phyloP scores from a whole-genome alignment of 1,140 invertebrate genomes.

The Bombus confusus region DNA sequence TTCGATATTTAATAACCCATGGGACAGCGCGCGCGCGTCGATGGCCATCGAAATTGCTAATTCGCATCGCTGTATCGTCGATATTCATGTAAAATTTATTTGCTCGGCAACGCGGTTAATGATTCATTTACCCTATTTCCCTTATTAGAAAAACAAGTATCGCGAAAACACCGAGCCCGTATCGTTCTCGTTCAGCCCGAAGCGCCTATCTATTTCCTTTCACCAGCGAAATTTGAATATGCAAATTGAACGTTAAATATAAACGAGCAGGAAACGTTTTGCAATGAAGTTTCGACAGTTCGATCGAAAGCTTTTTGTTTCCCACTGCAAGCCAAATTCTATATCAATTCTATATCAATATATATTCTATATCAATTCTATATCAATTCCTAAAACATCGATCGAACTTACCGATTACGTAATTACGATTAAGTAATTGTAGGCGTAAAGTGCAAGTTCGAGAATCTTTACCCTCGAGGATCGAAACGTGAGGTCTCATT shows the following conservation, averaged over 20 bases:
- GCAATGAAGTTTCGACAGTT: background rate
- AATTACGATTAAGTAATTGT: too few species aligned
- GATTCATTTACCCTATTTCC: background rate
- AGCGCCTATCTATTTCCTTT: background rate
- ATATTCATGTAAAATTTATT: background rate
- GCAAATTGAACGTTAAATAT: background rate
- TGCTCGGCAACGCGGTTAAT: background rate
- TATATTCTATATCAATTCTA: too few species aligned
- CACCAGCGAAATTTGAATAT: background rate
- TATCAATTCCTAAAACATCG: background rate
- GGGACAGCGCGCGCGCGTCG: too few species aligned
- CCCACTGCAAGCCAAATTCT: too few species aligned
- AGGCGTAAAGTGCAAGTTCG: background rate
- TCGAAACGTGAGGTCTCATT: background rate
- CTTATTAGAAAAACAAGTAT: background rate
- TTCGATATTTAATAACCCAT: background rate
- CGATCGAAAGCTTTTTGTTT: background rate
- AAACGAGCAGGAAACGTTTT: background rate
- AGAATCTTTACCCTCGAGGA: too few species aligned
- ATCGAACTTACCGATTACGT: too few species aligned
- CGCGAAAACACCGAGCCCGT: too few species aligned
- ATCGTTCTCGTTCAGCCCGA: background rate
- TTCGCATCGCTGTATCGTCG: background rate
- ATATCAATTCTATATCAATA: too few species aligned
- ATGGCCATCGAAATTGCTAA: background rate